phyloP scores from a whole-genome alignment of 1,140 invertebrate species.

The Rhynchophorus ferrugineus region DNA sequence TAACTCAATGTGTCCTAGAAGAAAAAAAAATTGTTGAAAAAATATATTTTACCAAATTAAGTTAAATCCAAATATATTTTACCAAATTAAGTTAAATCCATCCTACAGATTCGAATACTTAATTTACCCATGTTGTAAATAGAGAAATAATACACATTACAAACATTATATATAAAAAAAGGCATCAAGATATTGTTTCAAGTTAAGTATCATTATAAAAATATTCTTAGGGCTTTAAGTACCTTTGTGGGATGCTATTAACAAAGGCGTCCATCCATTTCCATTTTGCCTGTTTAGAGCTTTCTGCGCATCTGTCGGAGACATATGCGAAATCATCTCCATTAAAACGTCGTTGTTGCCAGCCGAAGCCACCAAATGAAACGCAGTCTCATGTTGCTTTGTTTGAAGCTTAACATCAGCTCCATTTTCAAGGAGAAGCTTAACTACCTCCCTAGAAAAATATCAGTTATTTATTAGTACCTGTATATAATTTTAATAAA shows the following conservation, averaged over 20 bases:
- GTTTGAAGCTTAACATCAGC: conserved; percentile 82
- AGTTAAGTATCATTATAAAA: no score
- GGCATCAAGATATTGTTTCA: no score
- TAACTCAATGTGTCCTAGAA: conserved; percentile 67
- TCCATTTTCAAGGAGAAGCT: conserved; percentile 78
- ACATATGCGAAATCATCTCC: conserved; percentile 88
- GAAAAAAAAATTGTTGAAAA: not conserved
- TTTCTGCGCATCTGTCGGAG: conserved; percentile 77
- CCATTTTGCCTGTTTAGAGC: conserved; percentile 88
- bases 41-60: no score
- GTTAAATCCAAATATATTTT: no score
- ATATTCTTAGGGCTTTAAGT: no score
- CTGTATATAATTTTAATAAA: no score
- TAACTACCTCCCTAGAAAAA: conserved; percentile 64
- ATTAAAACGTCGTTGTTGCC: conserved; percentile 92
- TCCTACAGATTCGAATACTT: no score
- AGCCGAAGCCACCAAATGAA: conserved; percentile 89
- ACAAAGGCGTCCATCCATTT: conserved; percentile 90
- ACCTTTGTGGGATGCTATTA: conserved; percentile 75
- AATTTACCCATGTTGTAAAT: no score
- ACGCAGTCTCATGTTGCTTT: conserved; percentile 84
- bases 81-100: no score
- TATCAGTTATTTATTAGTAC: no score
- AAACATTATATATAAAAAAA: no score
- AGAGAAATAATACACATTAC: no score